Conservation (phyloP, 2,888 invertebrate species). For the Amphipoea lucens region DNA sequence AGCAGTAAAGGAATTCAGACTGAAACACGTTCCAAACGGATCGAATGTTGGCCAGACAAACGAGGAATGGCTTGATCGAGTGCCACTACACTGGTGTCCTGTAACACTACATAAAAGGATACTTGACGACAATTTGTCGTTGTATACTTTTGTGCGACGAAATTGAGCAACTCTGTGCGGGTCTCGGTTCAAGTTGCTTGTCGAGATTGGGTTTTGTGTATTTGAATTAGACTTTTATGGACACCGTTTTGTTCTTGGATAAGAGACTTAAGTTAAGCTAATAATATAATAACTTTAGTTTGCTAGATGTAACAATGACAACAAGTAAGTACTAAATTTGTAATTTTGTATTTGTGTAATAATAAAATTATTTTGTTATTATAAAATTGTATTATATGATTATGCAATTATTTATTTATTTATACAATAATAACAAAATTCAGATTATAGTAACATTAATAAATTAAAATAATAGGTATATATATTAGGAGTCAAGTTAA, state of each 20-base stretch:
- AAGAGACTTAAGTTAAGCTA: not conserved
- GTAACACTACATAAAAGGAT: slow-evolving; percentile 36
- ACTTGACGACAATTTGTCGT: slow-evolving; percentile 24
- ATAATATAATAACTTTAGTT: too few relatives aligned
- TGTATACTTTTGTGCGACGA: slow-evolving; percentile 20
- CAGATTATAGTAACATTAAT: too few relatives aligned
- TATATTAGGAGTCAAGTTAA: too few relatives aligned
- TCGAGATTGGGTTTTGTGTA: not conserved
- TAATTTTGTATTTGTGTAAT: too few relatives aligned
- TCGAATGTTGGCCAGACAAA: slow-evolving; percentile 43
- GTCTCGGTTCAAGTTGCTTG: not conserved
- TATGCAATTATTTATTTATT: too few relatives aligned
- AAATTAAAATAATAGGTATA: too few relatives aligned
- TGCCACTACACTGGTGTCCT: not conserved
- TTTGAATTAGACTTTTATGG: not conserved
- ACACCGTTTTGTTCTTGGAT: not conserved
- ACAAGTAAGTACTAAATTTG: too few relatives aligned
- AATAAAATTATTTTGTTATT: too few relatives aligned
- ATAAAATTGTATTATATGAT: too few relatives aligned
- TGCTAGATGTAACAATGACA: too few relatives aligned
- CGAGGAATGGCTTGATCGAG: slow-evolving; percentile 17
- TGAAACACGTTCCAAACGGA: slow-evolving; percentile 44
- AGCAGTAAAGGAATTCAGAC: slow-evolving; percentile 29
- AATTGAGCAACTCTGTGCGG: slow-evolving; percentile 28
- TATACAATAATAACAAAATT: too few relatives aligned